Base-by-base conservation (phyloP, 2,888 invertebrate genomes). In the Oscheius sp. region DNA sequence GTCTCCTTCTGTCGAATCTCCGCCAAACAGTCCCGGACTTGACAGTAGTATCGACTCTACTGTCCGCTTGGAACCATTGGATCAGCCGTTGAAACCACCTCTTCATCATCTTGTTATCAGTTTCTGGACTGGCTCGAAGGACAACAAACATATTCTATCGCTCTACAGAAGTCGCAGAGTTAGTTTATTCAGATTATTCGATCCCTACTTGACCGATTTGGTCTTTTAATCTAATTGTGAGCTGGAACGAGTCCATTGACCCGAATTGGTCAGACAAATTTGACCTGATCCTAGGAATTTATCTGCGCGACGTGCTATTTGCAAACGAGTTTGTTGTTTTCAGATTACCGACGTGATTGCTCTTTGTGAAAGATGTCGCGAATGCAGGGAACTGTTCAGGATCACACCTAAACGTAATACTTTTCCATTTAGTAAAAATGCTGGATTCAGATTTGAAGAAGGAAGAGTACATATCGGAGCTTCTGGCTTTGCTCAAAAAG, bases 341-440 rank as follows among this genome's bases (percentile, higher is more conserved):
- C 65, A 81, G 80, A 70, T 82, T 1, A 73, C 79, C 29, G 79
- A 81, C 70, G 81, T 78, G 10, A 79, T 81, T 1, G 82, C 77
- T 1, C 73, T 82, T 0, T 82, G 82, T 53, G 82, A 82, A 63
- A 47, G 82, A 66, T 82, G 80, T 58, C 78, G 82, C n/a, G 82
- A 82, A 57, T 79, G 79, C 70, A 75, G 78, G 1, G 77, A 77
- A 10, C 73, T 82, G 21, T 82, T 82, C 55, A 75, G 76, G 2
- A 60, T 70, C n/a, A 74, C 73, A 65, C 51, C 63, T 1, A 71
- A 53, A 37, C 35, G 70, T 70, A 72, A 70, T 33, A 59, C 4
- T 33, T 59, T 59, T 59, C 42, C 57, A 78, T 71, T 76, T 33
- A 33, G 2, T 33, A 33, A 33, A 33, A 29, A 33, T 21, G 21